Evolutionary conservation across 2,797 vertebrate species (phyloP).

Genomic region (Hephaestus fuliginosus): DNA sequence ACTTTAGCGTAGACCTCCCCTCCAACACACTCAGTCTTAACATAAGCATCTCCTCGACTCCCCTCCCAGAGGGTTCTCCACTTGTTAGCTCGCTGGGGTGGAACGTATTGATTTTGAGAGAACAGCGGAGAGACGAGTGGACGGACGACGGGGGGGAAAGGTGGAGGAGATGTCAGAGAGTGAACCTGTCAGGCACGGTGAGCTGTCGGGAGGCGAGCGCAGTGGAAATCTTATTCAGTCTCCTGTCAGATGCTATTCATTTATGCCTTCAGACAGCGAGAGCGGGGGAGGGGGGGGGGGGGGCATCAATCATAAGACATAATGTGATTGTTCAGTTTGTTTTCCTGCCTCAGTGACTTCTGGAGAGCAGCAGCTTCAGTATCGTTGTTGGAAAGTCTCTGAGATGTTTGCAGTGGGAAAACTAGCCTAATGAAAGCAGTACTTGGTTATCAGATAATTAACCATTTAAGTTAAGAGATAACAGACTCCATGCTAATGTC

Average conservation of each 20-base stretch:
- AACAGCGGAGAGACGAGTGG: conserved; percentile 5
- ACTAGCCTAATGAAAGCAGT: neutral
- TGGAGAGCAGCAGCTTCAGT: neutral
- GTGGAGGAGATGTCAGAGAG: conserved; percentile 11
- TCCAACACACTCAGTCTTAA: neutral
- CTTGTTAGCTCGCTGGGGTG: conserved; percentile 19
- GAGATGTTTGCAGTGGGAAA: neutral
- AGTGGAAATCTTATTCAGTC: conserved; percentile 36
- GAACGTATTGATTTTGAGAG: conserved; percentile 39
- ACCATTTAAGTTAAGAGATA: neutral
- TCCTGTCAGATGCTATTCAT: conserved; percentile 49
- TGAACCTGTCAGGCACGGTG: conserved; percentile 30
- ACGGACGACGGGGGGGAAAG: neutral
- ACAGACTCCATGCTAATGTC: neutral
- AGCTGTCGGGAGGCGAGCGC: conserved; percentile 13
- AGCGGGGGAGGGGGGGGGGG: neutral
- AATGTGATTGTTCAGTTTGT: conserved; percentile 10
- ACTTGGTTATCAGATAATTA: too few relatives aligned
- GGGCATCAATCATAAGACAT: neutral
- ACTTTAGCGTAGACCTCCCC: neutral
- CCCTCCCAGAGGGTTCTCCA: conserved; percentile 10
- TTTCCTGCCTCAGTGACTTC: conserved; percentile 5
- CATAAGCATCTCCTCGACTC: neutral
- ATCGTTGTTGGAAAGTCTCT: neutral
- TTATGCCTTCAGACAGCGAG: conserved; percentile 12